phyloP scores from a whole-genome alignment of 2,888 invertebrate genomes.

The Thereva unica region DNA sequence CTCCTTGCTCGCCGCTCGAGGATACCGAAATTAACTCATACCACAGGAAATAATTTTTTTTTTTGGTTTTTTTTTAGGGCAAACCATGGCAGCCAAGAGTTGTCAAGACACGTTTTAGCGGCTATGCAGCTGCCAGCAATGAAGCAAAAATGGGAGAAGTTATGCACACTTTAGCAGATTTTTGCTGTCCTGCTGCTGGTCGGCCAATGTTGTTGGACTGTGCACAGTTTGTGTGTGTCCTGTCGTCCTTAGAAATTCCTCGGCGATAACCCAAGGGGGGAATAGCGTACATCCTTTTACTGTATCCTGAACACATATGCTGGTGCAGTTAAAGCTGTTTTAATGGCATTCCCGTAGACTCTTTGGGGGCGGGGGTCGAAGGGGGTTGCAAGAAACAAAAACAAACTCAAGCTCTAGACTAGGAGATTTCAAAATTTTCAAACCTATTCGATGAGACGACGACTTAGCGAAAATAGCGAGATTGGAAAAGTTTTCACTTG shows the following conservation, averaged over 20 bases:
- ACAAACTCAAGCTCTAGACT: too few species aligned
- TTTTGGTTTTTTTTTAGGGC: too few species aligned
- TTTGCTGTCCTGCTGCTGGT: constrained; percentile 14
- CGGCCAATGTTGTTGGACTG: constrained; percentile 25
- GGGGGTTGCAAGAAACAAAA: too few species aligned
- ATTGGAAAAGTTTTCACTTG: too few species aligned
- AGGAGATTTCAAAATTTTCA: too few species aligned
- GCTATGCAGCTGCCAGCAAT: constrained; percentile 36
- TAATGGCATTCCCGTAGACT: too few species aligned
- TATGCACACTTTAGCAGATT: constrained; percentile 31
- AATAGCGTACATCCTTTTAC: too few species aligned
- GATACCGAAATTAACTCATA: not conserved
- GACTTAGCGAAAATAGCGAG: too few species aligned
- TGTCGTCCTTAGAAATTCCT: constrained; percentile 22
- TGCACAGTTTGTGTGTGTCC: constrained; percentile 16
- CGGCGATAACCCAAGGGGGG: not conserved
- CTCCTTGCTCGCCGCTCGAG: not conserved
- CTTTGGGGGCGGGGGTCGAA: too few species aligned
- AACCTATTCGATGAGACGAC: too few species aligned
- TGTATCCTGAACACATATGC: too few species aligned
- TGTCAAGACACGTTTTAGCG: constrained; percentile 34
- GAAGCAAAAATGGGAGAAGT: constrained; percentile 35
- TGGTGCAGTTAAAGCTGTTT: too few species aligned
- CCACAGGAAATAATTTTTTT: not conserved
- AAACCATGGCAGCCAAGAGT: not conserved